These are phyloP conservation scores for Pelagia noctiluca DNA, from an alignment of 30 jellyfish, hydroid and myxozoan genomes.

Conservation along the genomic window DNA sequence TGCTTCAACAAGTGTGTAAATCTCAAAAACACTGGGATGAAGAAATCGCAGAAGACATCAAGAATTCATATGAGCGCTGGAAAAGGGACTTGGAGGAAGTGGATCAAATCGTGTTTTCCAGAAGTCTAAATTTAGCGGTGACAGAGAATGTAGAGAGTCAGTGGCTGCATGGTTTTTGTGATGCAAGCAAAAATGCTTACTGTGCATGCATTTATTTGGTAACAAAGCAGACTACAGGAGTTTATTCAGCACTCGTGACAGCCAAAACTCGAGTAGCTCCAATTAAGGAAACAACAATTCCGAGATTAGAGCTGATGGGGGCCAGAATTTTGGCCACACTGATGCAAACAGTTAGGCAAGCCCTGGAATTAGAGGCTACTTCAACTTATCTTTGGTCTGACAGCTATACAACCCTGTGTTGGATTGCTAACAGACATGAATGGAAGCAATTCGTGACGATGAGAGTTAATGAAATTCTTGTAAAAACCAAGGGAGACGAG, in stretches of 20 bases:
- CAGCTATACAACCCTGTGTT: not conserved
- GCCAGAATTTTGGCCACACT: not conserved
- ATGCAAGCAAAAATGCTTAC: not conserved
- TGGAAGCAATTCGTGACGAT: not conserved
- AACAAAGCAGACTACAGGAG: not conserved
- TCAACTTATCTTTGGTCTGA: not conserved
- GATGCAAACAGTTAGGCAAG: not conserved
- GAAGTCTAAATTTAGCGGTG: not conserved
- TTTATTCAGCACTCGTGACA: not conserved
- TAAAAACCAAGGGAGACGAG: not conserved
- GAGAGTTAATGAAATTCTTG: slow-evolving; percentile 28
- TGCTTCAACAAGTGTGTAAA: slow-evolving; percentile 25
- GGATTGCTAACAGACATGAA: not conserved
- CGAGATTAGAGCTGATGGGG: not conserved
- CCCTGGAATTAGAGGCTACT: not conserved
- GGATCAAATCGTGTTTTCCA: slow-evolving; percentile 19
- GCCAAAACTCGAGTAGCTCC: not conserved
- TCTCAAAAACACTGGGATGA: not conserved
- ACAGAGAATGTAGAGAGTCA: not conserved
- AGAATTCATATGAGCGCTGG: not conserved
- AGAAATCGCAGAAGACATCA: slow-evolving; percentile 1
- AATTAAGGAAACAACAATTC: not conserved
- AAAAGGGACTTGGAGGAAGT: not conserved
- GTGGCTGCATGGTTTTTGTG: not conserved
- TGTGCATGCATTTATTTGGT: not conserved